Evolutionary conservation across 2,888 invertebrate genomes (phyloP).

Genomic region (Agrenia bidenticulata): DNA sequence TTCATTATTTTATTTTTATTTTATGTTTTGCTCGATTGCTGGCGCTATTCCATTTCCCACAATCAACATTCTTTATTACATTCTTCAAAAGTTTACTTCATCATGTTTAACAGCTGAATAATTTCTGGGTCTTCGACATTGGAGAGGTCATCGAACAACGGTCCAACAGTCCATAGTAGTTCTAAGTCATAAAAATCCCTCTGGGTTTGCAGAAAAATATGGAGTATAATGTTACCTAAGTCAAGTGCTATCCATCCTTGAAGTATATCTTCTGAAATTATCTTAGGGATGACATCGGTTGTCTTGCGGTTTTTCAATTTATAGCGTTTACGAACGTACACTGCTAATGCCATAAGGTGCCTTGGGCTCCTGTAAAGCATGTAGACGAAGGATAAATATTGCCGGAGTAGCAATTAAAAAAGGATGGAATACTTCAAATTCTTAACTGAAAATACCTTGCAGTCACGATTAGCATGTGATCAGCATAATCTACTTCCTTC

Average conservation of each 20-base stretch:
- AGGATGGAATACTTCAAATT: background rate
- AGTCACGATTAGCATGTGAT: slow-evolving; percentile 79
- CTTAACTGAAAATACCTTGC: slow-evolving; percentile 62
- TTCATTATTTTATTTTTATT: background rate
- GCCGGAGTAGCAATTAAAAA: background rate
- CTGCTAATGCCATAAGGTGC: slow-evolving; percentile 73
- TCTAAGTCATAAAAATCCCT: slow-evolving; percentile 82
- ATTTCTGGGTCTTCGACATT: slow-evolving; percentile 47
- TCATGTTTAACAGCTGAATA: slow-evolving; percentile 40
- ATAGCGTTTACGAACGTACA: slow-evolving; percentile 72
- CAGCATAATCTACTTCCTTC: slow-evolving; percentile 72
- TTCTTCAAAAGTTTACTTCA: slow-evolving; percentile 26
- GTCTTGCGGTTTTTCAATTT: slow-evolving; percentile 68
- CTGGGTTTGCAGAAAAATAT: slow-evolving; percentile 74
- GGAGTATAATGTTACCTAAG: slow-evolving; percentile 87
- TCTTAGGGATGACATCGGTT: slow-evolving; percentile 68
- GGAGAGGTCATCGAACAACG: slow-evolving; percentile 68
- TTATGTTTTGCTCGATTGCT: background rate
- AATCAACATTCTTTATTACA: background rate
- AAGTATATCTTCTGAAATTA: slow-evolving; percentile 71
- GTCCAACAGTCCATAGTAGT: slow-evolving; percentile 84
- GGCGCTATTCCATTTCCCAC: background rate
- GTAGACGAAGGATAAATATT: background rate
- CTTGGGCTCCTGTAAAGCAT: slow-evolving; percentile 56
- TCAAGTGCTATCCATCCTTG: slow-evolving; percentile 88